These are phyloP conservation scores for Perca fluviatilis DNA, from an alignment of 2,113 vertebrate genomes.

Conservation along the genomic window DNA sequence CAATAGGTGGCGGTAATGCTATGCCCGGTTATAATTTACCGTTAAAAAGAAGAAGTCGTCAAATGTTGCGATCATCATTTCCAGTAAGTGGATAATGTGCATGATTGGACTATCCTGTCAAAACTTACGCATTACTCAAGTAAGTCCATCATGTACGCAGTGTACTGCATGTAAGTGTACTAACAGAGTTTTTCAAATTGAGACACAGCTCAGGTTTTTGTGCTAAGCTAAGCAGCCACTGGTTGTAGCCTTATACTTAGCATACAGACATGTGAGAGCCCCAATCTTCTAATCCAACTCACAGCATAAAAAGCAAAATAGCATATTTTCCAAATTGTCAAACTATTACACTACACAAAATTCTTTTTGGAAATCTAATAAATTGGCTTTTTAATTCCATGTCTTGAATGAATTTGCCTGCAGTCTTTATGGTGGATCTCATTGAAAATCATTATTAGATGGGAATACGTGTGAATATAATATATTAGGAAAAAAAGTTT, in stretches of 20 bases:
- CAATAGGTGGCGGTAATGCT: too few species aligned
- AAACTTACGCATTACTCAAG: too few species aligned
- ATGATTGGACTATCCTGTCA: too few species aligned
- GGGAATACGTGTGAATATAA: not conserved
- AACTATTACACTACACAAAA: not conserved
- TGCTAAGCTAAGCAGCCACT: not conserved
- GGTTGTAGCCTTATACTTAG: not conserved
- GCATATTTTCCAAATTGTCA: not conserved
- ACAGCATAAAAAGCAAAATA: not conserved
- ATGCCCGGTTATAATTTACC: too few species aligned
- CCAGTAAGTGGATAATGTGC: too few species aligned
- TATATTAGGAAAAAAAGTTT: not conserved
- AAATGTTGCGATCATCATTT: too few species aligned
- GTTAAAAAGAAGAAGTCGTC: too few species aligned
- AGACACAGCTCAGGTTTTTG: not conserved
- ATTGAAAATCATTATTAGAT: not conserved
- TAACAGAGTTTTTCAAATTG: too few species aligned
- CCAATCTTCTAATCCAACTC: not conserved
- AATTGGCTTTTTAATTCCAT: not conserved
- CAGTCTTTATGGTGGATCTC: not conserved
- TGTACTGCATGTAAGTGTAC: too few species aligned
- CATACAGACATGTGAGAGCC: not conserved
- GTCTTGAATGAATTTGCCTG: not conserved
- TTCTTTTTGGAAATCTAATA: too few species aligned
- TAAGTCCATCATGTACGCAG: too few species aligned